Percentiles rank a stretch among this genome's conserved stretches.
Conservation (phyloP, 2,113 vertebrate genomes). For the Cairina moschata region DNA sequence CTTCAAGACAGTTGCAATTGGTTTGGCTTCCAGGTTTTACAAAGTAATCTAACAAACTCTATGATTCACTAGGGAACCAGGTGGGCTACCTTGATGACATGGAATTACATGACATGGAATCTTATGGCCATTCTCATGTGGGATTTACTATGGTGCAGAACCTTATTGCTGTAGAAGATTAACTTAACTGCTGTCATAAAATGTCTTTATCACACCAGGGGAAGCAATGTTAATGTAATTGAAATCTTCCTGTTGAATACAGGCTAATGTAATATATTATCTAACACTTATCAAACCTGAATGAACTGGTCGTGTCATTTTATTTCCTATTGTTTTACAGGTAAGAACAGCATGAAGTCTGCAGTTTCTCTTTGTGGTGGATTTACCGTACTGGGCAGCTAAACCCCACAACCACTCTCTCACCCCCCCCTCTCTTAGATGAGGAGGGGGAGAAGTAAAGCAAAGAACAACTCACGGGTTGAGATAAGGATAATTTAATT, state of each 20-base stretch:
- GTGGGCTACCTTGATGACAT: neutral
- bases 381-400: too few species aligned
- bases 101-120: neutral
- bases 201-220: neutral
- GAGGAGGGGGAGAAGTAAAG: too few species aligned
- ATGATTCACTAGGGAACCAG: neutral
- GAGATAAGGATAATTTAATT: too few species aligned
- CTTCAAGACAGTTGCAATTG: neutral
- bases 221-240: slow-evolving; percentile 12
- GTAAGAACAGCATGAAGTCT: neutral
- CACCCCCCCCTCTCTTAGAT: too few species aligned
- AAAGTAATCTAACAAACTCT: neutral
- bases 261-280: neutral
- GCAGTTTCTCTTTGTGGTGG: neutral
- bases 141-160: neutral
- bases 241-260: neutral
- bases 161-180: neutral
- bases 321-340: slow-evolving; percentile 5
- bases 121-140: neutral
- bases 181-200: neutral
- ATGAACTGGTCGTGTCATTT: neutral
- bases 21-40: neutral
- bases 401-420: too few species aligned
- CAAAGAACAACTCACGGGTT: too few species aligned
- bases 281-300: neutral